Evolutionary conservation across 2,888 invertebrate genomes (phyloP).

Genomic region (Troides oblongomaculatus): DNA sequence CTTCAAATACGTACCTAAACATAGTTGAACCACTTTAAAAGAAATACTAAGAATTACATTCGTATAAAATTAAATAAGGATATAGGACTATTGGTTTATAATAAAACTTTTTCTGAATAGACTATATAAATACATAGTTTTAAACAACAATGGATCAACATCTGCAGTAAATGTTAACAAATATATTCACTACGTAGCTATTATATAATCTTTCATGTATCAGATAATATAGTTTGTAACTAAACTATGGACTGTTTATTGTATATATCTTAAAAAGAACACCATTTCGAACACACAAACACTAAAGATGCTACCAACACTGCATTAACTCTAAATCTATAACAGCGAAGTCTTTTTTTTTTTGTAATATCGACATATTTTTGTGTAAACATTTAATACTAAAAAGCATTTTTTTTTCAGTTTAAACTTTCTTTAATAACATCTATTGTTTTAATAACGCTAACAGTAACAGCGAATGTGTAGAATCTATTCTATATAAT

Average conservation of each 20-base stretch:
- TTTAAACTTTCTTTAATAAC: background rate
- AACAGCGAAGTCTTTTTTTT: background rate
- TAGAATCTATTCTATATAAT: background rate
- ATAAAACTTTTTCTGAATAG: slow-evolving; percentile 3
- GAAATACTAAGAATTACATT: background rate
- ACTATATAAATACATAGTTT: slow-evolving; percentile 5
- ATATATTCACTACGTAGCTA: slow-evolving; percentile 1
- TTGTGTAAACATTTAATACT: background rate
- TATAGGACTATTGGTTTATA: background rate
- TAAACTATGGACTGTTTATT: background rate
- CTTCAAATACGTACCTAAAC: no score
- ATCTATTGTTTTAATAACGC: background rate
- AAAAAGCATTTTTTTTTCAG: background rate
- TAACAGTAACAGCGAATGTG: background rate
- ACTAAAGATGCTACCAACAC: background rate
- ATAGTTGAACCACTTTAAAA: background rate
- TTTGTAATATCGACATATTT: background rate
- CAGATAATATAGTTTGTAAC: background rate
- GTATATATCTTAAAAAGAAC: background rate
- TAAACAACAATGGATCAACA: background rate
- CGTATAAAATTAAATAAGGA: background rate
- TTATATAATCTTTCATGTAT: background rate
- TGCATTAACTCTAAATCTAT: background rate
- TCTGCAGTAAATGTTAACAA: background rate
- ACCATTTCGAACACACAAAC: background rate